Evolutionary conservation across 2,888 invertebrate genomes (phyloP).

Genomic region (Agrochola macilenta): DNA sequence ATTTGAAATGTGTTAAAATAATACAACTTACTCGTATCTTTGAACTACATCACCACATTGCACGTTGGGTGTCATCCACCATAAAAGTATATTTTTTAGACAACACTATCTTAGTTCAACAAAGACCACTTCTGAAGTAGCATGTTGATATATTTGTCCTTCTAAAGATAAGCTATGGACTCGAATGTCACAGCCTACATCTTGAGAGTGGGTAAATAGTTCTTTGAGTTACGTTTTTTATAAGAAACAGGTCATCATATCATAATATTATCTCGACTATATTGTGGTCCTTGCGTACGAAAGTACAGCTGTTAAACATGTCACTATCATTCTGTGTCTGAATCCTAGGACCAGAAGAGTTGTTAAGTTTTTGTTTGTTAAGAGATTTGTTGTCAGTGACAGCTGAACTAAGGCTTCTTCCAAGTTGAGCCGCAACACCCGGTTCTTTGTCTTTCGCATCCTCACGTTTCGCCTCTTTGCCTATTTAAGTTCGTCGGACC

Average conservation of each 20-base stretch:
- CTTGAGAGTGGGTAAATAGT: constrained; percentile 55
- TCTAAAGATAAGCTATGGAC: constrained; percentile 76
- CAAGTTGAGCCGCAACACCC: background rate
- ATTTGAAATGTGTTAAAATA: background rate
- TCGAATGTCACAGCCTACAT: constrained; percentile 36
- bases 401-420: background rate
- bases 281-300: background rate
- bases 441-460: background rate
- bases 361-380: background rate
- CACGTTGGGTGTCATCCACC: constrained; percentile 76
- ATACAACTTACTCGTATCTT: background rate
- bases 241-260: constrained; percentile 30
- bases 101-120: constrained; percentile 79
- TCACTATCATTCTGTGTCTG: background rate
- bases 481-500: no score
- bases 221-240: constrained; percentile 42
- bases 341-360: background rate
- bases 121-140: constrained; percentile 85
- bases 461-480: background rate
- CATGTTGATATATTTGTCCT: constrained; percentile 80
- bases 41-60: constrained; percentile 14
- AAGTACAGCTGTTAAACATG: background rate
- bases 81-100: constrained; percentile 78
- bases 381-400: background rate
- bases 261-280: background rate